phyloP scores from a whole-genome alignment of 1,140 invertebrate species.

The Aethina tumida region DNA sequence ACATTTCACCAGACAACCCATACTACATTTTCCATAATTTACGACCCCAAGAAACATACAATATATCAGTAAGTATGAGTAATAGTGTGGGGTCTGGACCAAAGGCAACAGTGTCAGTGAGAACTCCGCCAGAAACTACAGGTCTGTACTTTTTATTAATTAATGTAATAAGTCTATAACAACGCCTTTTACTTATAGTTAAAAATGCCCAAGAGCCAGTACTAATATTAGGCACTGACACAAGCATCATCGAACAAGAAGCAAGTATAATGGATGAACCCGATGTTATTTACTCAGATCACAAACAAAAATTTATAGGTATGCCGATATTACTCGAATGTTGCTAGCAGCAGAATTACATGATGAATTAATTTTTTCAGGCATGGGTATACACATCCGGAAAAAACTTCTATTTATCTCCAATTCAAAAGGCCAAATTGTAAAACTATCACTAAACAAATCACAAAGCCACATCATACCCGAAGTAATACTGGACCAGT shows the following conservation, averaged over 20 bases:
- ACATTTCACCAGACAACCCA: conserved; percentile 57
- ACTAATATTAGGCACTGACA: conserved; percentile 59
- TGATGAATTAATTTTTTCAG: conserved; percentile 38
- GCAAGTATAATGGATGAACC: conserved; percentile 56
- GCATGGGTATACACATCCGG: conserved; percentile 62
- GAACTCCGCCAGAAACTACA: conserved; percentile 53
- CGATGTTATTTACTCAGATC: conserved; percentile 41
- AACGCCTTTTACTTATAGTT: conserved; percentile 30
- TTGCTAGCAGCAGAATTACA: not conserved
- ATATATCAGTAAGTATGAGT: conserved; percentile 64
- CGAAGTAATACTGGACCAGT: too few species aligned
- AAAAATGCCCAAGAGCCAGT: conserved; percentile 53
- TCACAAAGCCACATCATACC: too few species aligned
- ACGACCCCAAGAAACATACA: conserved; percentile 62
- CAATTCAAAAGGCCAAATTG: conserved; percentile 54
- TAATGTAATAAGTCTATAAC: too few species aligned
- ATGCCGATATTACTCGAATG: conserved; percentile 7
- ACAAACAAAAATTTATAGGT: conserved; percentile 33
- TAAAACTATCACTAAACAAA: conserved; percentile 38
- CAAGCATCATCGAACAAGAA: conserved; percentile 57
- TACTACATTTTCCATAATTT: conserved; percentile 73
- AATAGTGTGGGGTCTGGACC: conserved; percentile 76
- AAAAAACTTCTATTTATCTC: conserved; percentile 63
- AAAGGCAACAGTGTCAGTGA: conserved; percentile 46
- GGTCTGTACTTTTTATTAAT: conserved; percentile 47